Evolutionary conservation across 2,888 invertebrate genomes (phyloP).

Genomic region (Agrotis segetum): DNA sequence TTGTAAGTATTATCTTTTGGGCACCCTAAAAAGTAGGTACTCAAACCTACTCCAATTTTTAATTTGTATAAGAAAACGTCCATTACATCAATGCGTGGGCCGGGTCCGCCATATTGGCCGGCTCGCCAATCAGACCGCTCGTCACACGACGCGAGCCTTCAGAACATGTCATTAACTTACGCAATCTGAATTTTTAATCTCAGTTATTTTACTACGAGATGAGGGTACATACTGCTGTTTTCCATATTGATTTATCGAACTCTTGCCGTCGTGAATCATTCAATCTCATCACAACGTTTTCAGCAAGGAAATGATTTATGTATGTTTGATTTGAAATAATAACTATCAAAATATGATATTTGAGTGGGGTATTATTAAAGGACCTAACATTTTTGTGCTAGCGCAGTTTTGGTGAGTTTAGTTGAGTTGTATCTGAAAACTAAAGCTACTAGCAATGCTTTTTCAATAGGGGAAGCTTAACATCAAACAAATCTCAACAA

Average conservation of each 20-base stretch:
- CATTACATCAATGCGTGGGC: conserved; percentile 19
- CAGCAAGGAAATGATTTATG: not conserved
- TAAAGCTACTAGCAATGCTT: not conserved
- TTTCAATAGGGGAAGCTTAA: not conserved
- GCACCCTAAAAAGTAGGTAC: too few species aligned
- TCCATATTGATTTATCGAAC: too few species aligned
- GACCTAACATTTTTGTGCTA: too few species aligned
- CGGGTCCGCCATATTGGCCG: conserved; percentile 22
- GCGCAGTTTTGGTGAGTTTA: too few species aligned
- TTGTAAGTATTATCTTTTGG: too few species aligned
- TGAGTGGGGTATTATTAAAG: too few species aligned
- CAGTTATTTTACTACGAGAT: conserved; percentile 14
- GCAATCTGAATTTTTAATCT: conserved; percentile 28
- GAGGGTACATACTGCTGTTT: not conserved
- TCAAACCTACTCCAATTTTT: conserved; percentile 9
- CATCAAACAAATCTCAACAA: not conserved
- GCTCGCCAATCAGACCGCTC: conserved; percentile 16
- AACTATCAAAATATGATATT: not conserved
- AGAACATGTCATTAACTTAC: conserved; percentile 18
- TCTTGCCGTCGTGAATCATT: not conserved
- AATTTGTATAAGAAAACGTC: conserved; percentile 14
- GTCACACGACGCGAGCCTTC: conserved; percentile 14
- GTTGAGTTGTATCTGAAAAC: not conserved
- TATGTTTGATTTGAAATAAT: not conserved
- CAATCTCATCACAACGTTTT: not conserved